Evolutionary conservation across 2,113 vertebrate species (phyloP).

Genomic region (Marmota flaviventris): DNA sequence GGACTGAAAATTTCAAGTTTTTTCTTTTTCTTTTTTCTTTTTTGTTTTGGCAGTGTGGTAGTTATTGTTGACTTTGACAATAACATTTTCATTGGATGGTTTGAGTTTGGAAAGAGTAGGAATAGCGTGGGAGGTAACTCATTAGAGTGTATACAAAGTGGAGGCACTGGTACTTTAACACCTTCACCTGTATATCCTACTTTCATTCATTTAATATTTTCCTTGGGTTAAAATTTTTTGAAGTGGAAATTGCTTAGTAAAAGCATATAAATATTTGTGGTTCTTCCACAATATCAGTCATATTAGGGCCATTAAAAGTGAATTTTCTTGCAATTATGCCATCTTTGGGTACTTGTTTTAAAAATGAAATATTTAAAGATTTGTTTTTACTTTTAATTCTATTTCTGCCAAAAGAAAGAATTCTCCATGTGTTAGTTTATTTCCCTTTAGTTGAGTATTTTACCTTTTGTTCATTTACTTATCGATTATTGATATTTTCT

Average conservation of each 20-base stretch:
- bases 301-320: background rate
- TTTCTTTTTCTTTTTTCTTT: background rate
- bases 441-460: background rate
- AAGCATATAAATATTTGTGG: background rate
- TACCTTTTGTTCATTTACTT: conserved; percentile 1
- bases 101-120: background rate
- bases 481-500: background rate
- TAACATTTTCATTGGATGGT: background rate
- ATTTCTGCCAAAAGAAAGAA: background rate
- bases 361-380: background rate
- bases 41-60: background rate
- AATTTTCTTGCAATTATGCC: background rate
- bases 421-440: background rate
- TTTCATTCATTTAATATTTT: conserved; percentile 39
- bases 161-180: background rate
- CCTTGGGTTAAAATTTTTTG: background rate
- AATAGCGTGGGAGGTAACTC: background rate
- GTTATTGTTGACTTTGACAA: background rate
- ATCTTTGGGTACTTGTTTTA: background rate
- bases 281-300: background rate
- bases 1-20: background rate
- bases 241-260: background rate
- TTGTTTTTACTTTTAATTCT: background rate
- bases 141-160: background rate
- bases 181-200: background rate